Evolutionary conservation across 1,140 invertebrate species (phyloP), one percentile per base, ranked within the genome.

Genomic region (Drosophila mauritiana): DNA sequence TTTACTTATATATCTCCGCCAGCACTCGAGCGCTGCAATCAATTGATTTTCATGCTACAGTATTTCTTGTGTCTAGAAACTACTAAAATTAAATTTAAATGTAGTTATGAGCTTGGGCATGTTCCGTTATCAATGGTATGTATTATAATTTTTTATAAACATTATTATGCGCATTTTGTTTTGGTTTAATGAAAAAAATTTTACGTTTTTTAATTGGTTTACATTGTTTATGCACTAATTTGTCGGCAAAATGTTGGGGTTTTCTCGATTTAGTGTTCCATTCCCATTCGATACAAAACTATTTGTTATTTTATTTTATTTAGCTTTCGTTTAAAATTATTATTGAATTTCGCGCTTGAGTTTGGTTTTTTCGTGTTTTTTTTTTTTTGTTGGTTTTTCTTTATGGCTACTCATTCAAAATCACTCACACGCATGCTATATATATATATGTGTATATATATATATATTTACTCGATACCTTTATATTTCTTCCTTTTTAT

Each of bases 31-130:
- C 40, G 46, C 77, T 58, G 68, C 67, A 84, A 77, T 85, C 77
- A 88, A 88, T 88, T 88, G 83, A 88, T 88, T 88, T 86, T 88
- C 83, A 84, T 89, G 79, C 83, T 88, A 88, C 83, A 89, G 81
- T 88, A 88, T 88, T 82, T 86, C 73, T 77, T 79, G 84, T 89
- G 83, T 89, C 83, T 88, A 88, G 84, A 83, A 88, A 89, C 83
- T 88, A 88, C 84, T 89, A 89, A 88, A 88, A 88, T 89, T 89
- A 89, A 88, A 88, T 89, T 88, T 89, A 88, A 88, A 89, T 89
- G 79, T 88, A 88, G 84, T 83, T 88, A 89, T 88, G 79, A 89
- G 76, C 52, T 80, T 68, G 39, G 51, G 42, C 67, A 59, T 64
- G 48, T 72, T 8, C 34, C 46, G 46, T 63, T 76, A 57, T 76